These are phyloP conservation scores for Gallirallus australis DNA, from an alignment of 2,797 vertebrate species.

Conservation along the genomic window DNA sequence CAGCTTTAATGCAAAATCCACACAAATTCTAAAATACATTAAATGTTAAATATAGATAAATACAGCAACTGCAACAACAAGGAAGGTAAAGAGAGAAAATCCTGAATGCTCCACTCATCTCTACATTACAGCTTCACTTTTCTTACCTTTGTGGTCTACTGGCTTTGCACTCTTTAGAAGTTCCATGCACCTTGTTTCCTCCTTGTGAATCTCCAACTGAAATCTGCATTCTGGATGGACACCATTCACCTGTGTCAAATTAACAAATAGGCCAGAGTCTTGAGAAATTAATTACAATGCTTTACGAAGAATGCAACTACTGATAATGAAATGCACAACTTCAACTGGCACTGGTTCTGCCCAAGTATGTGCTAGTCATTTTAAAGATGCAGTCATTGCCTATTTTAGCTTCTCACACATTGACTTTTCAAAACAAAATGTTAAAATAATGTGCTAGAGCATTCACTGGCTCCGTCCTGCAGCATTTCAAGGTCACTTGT, in stretches of 20 bases:
- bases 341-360: not conserved
- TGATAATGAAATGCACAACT: not conserved
- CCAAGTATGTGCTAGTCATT: not conserved
- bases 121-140: not conserved
- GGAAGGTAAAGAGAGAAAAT: not conserved
- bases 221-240: conserved; percentile 82
- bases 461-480: not conserved
- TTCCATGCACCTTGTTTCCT: conserved; percentile 77
- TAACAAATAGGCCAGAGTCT: not conserved
- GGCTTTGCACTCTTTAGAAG: conserved; percentile 61
- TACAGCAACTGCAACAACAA: not conserved
- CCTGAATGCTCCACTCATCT: not conserved
- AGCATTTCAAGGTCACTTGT: not conserved
- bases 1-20: not conserved
- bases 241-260: conserved; percentile 75
- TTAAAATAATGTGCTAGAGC: not conserved
- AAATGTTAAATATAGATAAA: not conserved
- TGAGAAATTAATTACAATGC: not conserved
- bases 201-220: conserved; percentile 79
- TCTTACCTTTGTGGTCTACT: conserved; percentile 72
- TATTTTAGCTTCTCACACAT: not conserved
- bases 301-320: not conserved
- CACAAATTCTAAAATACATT: not conserved
- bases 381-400: not conserved
- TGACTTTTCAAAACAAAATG: not conserved